phyloP scores from a whole-genome alignment of 2,797 vertebrate species.

The Knipowitschia caucasica region DNA sequence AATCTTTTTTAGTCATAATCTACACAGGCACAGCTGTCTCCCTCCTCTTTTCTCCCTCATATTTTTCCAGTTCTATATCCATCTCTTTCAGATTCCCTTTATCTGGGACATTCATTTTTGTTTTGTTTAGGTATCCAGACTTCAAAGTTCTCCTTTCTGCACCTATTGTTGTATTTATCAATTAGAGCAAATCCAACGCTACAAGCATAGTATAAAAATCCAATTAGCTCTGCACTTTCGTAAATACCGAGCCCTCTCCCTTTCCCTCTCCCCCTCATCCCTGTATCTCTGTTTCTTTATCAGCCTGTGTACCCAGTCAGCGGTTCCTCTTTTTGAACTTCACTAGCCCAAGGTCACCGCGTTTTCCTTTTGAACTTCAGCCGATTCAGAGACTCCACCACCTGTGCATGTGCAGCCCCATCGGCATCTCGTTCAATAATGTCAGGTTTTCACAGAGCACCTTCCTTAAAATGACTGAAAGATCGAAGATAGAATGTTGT shows the following conservation, averaged over 20 bases:
- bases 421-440: slow-evolving; percentile 9
- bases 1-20: slow-evolving; percentile 71
- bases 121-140: too few relatives aligned
- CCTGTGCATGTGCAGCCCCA: slow-evolving; percentile 39
- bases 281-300: slow-evolving; percentile 50
- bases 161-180: too few relatives aligned
- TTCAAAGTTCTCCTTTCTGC: too few relatives aligned
- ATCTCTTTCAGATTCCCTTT: too few relatives aligned
- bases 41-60: slow-evolving; percentile 7
- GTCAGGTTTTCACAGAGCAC: background rate
- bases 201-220: too few relatives aligned
- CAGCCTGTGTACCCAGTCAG: slow-evolving; percentile 46
- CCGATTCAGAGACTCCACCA: slow-evolving; percentile 43
- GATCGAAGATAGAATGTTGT: background rate
- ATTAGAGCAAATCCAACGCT: too few relatives aligned
- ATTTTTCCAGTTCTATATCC: too few relatives aligned
- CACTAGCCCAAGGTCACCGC: slow-evolving; percentile 60
- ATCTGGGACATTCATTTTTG: too few relatives aligned
- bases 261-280: slow-evolving; percentile 11
- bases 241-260: too few relatives aligned
- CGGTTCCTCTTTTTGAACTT: slow-evolving; percentile 59
- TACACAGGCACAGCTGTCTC: slow-evolving; percentile 55
- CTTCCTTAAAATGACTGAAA: background rate
- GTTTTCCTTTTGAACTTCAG: slow-evolving; percentile 17
- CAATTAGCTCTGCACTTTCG: too few relatives aligned